A percentile compares a stretch with the other conserved stretches of the same genome.
Evolutionary conservation across 2,797 vertebrate genomes (phyloP).

Genomic region (Schizopygopsis pylzovi): DNA sequence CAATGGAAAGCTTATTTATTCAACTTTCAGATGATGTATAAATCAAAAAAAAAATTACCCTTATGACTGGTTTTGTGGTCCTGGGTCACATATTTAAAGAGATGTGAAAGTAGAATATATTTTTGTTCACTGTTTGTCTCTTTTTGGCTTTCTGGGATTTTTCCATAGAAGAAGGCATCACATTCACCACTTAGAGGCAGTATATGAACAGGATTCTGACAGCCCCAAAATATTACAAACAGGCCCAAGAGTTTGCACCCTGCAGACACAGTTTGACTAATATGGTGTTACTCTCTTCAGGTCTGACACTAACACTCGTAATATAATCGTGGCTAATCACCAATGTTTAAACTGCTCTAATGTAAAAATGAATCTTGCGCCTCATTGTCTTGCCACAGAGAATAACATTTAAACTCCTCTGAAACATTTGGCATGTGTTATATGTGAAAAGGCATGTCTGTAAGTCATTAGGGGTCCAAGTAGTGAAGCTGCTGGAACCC

Average conservation of each 20-base stretch:
- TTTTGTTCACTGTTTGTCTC: not conserved
- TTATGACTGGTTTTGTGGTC: too few relatives aligned
- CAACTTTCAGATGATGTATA: too few relatives aligned
- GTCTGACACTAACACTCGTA: constrained; percentile 31
- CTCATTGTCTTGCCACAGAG: constrained; percentile 36
- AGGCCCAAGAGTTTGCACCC: constrained; percentile 39
- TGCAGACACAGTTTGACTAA: constrained; percentile 34
- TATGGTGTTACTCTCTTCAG: constrained; percentile 35
- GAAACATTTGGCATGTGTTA: constrained; percentile 21
- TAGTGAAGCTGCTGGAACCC: constrained; percentile 2
- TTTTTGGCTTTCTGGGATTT: constrained; percentile 52
- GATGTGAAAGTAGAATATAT: not conserved
- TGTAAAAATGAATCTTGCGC: constrained; percentile 30
- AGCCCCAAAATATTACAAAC: constrained; percentile 49
- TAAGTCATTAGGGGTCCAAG: constrained; percentile 33
- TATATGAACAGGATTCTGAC: constrained; percentile 80
- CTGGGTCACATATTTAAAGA: too few relatives aligned
- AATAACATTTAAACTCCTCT: constrained; percentile 27
- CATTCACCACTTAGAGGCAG: constrained; percentile 86
- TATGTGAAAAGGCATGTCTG: constrained; percentile 25
- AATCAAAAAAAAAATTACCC: too few relatives aligned
- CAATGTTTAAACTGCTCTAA: constrained; percentile 38
- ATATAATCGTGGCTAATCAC: constrained; percentile 31
- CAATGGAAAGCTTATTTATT: too few relatives aligned
- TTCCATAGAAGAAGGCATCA: constrained; percentile 71